These are phyloP conservation scores for Sarcophaga rosellei DNA, from an alignment of 2,888 invertebrate genomes.

Conservation along the genomic window DNA sequence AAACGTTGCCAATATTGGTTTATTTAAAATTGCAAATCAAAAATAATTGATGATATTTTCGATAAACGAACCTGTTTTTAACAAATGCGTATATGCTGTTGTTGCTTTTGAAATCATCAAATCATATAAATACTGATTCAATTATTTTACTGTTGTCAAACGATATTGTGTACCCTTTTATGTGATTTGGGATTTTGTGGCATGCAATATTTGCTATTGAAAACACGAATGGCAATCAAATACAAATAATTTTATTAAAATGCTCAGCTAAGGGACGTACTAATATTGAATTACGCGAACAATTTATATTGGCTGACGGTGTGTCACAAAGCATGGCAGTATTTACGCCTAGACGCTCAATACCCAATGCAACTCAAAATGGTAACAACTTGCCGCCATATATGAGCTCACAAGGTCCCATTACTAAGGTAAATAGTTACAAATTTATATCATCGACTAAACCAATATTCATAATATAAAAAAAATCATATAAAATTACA, in stretches of 20 bases:
- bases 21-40: slow-evolving; percentile 31
- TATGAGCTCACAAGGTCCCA: slow-evolving; percentile 89
- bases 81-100: slow-evolving; percentile 53
- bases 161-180: slow-evolving; percentile 53
- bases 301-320: slow-evolving; percentile 99
- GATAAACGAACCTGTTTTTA: slow-evolving; percentile 33
- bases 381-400: slow-evolving; percentile 81
- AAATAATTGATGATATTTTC: slow-evolving; percentile 32
- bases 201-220: slow-evolving; percentile 39
- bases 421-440: slow-evolving; percentile 91
- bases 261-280: slow-evolving; percentile 98
- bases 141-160: slow-evolving; percentile 53
- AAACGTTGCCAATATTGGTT: slow-evolving; percentile 49
- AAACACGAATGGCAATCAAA: slow-evolving; percentile 19
- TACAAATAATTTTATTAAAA: slow-evolving; percentile 45
- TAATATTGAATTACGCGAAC: slow-evolving; percentile 99
- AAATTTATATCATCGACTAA: slow-evolving; percentile 56
- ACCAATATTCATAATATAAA: slow-evolving; percentile 51
- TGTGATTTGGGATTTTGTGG: slow-evolving; percentile 55
- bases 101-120: slow-evolving; percentile 57
- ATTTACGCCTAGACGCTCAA: slow-evolving; percentile 97
- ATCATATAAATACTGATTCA: slow-evolving; percentile 57
- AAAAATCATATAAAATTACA: slow-evolving; percentile 53
- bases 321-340: slow-evolving; percentile 99
- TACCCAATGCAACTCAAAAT: slow-evolving; percentile 87